Base-by-base conservation (phyloP, 2,888 invertebrate genomes). In the Digitonthophagus gazella region DNA sequence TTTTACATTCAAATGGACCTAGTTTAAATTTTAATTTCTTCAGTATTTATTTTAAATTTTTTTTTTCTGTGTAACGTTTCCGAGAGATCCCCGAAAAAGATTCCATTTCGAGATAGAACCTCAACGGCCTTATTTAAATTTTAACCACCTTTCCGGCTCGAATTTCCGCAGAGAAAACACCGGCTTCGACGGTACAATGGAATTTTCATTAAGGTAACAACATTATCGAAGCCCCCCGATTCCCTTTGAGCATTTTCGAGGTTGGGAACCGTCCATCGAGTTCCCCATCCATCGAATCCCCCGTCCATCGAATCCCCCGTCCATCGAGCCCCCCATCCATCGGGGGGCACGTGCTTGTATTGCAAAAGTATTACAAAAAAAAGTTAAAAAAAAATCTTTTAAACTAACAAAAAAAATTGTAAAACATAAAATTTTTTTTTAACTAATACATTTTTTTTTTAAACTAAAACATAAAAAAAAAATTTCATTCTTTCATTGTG, bases 181-280 rank as follows among this genome's bases (percentile, higher is more conserved):
- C 61, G 61, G 20, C 16, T 18, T 20, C 61, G 61, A 18, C 20
- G 18, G 18, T 19, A 20, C 18, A 61, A 61, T 61, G 61, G 61
- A 61, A 61, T 61, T 61, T 61, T 61, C 61, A 61, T 61, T 61
- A 61, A 20, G 61, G 19, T 61, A 61, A 61, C 61, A 20, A 19
- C 61, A 20, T 61, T 61, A 61, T 61, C 61, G 61, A 19, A 20
- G 61, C 61, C 20, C 18, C 19, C 61, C 20, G 61, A 61, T 61
- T 61, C 61, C 61, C 61, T 61, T 61, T 61, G 61, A 61, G 20
- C 61, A 61, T 61, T 61, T 44, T 22, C 22, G 22, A 22, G 3
- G 22, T n/a, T n/a, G n/a, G n/a, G n/a, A n/a, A n/a, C n/a, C n/a
- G n/a, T n/a, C n/a, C 22, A 22, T 11, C 28, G 11, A 44, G 28